These are phyloP conservation scores for Spodoptera picta DNA, from an alignment of 2,888 invertebrate species.

Conservation along the genomic window DNA sequence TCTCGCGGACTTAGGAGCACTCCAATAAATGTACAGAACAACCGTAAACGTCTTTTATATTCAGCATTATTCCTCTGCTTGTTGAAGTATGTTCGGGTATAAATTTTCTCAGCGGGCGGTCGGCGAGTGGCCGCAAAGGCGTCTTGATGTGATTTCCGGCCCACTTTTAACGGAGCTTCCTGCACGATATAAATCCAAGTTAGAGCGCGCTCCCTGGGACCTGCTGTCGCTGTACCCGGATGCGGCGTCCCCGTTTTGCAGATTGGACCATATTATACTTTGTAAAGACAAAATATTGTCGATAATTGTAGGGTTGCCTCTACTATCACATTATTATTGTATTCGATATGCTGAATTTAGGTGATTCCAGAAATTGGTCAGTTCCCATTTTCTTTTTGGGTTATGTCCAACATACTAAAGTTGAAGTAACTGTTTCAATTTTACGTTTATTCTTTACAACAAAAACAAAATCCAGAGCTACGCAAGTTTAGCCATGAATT, in stretches of 20 bases:
- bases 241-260: constrained; percentile 54
- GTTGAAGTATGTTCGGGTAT: constrained; percentile 52
- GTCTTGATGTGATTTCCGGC: constrained; percentile 84
- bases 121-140: constrained; percentile 74
- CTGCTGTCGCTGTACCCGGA: constrained; percentile 59
- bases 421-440: background rate
- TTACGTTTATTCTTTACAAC: constrained; percentile 11
- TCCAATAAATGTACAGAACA: constrained; percentile 55
- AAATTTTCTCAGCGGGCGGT: constrained; percentile 71
- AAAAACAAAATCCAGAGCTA: constrained; percentile 15
- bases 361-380: background rate
- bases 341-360: background rate
- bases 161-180: constrained; percentile 80
- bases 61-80: constrained; percentile 44
- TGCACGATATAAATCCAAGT: constrained; percentile 81
- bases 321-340: background rate
- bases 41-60: constrained; percentile 42
- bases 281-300: constrained; percentile 38
- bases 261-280: constrained; percentile 48
- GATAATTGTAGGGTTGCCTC: constrained; percentile 28
- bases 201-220: constrained; percentile 68
- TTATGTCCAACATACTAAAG: constrained; percentile 1
- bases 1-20: constrained; percentile 61
- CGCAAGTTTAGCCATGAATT: constrained; percentile 37
- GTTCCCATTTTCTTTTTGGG: background rate